Conservation (phyloP, 2,797 vertebrate genomes). For the Poecilia gillii region DNA sequence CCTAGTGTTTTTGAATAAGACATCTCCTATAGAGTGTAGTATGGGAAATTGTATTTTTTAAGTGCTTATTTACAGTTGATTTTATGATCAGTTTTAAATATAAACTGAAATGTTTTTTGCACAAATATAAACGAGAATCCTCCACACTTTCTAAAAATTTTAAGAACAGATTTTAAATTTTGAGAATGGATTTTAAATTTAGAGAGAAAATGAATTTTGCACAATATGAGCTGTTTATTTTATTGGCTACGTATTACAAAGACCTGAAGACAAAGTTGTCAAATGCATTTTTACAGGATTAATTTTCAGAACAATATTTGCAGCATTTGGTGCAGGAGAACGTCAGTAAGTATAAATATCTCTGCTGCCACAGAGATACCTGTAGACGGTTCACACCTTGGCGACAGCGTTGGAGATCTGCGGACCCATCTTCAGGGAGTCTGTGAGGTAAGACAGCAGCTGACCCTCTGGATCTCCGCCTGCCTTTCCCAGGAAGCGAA, state of each 20-base stretch:
- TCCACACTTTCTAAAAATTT: no score
- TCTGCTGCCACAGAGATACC: neutral
- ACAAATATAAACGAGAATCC: neutral
- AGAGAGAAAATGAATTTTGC: neutral
- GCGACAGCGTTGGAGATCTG: constrained; percentile 73
- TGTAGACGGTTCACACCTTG: constrained; percentile 63
- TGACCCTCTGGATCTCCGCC: constrained; percentile 51
- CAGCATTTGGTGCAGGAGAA: neutral
- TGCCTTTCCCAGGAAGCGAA: constrained; percentile 78
- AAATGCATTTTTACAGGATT: neutral
- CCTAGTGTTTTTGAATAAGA: neutral
- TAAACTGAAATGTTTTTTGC: no score
- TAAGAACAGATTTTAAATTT: no score
- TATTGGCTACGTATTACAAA: neutral
- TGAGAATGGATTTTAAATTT: no score
- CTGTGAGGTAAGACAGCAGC: constrained; percentile 69
- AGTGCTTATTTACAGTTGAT: neutral
- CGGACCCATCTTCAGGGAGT: constrained; percentile 69
- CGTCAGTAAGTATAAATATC: neutral
- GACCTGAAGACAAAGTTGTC: neutral
- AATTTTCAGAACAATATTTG: neutral
- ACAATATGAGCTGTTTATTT: neutral
- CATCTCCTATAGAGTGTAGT: neutral
- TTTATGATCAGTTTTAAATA: no score
- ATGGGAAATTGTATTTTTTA: neutral